Evolutionary conservation across 1,140 invertebrate genomes (phyloP).

Genomic region (Trachymyrmex septentrionalis): DNA sequence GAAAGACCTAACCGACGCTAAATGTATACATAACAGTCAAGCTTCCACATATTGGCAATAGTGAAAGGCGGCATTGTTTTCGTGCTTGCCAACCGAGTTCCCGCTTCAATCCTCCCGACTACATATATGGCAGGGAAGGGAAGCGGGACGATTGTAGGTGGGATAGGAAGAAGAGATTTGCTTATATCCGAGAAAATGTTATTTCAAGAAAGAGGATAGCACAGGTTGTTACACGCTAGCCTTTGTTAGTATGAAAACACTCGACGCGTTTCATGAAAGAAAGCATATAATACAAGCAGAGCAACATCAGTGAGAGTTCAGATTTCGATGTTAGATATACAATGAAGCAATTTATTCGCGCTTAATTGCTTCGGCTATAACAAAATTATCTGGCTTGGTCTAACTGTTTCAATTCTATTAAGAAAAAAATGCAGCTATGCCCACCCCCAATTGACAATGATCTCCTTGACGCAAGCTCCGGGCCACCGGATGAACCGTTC

Average conservation of each 20-base stretch:
- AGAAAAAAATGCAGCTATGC: constrained; percentile 50
- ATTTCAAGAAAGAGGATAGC: constrained; percentile 61
- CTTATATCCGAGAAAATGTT: constrained; percentile 70
- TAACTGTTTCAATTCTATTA: neutral
- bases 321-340: neutral
- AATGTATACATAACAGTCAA: constrained; percentile 59
- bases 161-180: constrained; percentile 65
- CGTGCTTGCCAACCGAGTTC: constrained; percentile 51
- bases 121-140: neutral
- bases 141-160: neutral
- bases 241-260: constrained; percentile 47
- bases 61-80: constrained; percentile 75
- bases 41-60: constrained; percentile 71
- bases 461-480: constrained; percentile 85
- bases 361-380: neutral
- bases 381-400: neutral
- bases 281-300: neutral
- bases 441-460: constrained; percentile 83
- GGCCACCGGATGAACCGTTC: constrained; percentile 83
- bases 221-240: constrained; percentile 8
- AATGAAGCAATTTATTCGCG: neutral
- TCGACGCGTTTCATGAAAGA: constrained; percentile 25
- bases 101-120: constrained; percentile 34
- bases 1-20: constrained; percentile 70
- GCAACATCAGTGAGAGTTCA: neutral